Evolutionary conservation across 2,113 vertebrate genomes (phyloP).

Genomic region (Saguinus midas): DNA sequence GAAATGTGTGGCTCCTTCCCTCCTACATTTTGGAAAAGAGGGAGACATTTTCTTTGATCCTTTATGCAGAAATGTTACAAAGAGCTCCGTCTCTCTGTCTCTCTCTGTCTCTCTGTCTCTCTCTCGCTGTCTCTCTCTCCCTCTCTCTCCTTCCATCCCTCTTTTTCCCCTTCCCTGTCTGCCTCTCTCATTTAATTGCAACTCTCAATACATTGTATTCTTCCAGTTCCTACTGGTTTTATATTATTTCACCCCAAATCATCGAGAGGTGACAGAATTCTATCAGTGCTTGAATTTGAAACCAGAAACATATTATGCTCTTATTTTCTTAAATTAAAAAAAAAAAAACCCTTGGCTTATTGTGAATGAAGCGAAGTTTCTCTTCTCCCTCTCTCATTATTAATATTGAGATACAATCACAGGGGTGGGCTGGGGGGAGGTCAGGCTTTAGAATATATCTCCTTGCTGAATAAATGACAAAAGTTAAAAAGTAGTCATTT

Average conservation of each 20-base stretch:
- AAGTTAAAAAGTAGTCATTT: constrained; percentile 90
- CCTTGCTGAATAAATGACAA: constrained; percentile 86
- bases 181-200: constrained; percentile 53
- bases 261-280: constrained; percentile 73
- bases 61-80: constrained; percentile 50
- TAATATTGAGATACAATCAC: constrained; percentile 84
- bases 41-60: constrained; percentile 48
- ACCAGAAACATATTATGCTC: constrained; percentile 77
- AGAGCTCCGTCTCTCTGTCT: not conserved
- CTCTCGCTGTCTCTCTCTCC: not conserved
- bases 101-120: not conserved
- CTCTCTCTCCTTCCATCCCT: not conserved
- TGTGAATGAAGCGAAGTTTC: constrained; percentile 78
- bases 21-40: constrained; percentile 53
- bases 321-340: constrained; percentile 75
- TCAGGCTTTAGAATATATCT: constrained; percentile 81
- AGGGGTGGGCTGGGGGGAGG: constrained; percentile 55
- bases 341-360: constrained; percentile 69
- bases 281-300: constrained; percentile 77
- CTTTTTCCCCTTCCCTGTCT: constrained; percentile 22
- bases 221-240: constrained; percentile 20
- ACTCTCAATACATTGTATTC: constrained; percentile 24
- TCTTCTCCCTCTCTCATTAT: constrained; percentile 78
- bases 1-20: not conserved
- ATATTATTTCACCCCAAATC: constrained; percentile 66